These are phyloP conservation scores for Drosophila kepulauana DNA, from an alignment of 1,140 invertebrate species.

Conservation along the genomic window DNA sequence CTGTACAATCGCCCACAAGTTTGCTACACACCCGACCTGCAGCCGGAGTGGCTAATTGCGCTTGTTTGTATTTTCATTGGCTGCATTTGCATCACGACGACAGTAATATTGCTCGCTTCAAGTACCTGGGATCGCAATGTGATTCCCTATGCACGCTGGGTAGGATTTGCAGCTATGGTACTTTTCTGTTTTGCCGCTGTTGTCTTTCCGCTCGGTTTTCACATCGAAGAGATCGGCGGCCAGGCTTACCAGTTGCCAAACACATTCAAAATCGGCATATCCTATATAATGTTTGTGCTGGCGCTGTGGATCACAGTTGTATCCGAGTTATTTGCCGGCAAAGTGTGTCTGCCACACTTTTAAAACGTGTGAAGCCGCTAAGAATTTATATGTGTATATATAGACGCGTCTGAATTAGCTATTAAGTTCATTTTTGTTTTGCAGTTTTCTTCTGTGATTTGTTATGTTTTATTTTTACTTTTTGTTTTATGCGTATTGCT, in stretches of 20 bases:
- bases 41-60: slow-evolving; percentile 96
- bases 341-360: slow-evolving; percentile 98
- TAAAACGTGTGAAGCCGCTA: slow-evolving; percentile 84
- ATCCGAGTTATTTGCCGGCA: slow-evolving; percentile 98
- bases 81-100: slow-evolving; percentile 96
- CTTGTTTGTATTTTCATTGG: slow-evolving; percentile 96
- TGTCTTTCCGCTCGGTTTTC: slow-evolving; percentile 98
- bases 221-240: slow-evolving; percentile 97
- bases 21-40: slow-evolving; percentile 94
- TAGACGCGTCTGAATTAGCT: slow-evolving; percentile 14
- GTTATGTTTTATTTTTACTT: slow-evolving; percentile 59
- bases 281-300: slow-evolving; percentile 97
- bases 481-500: slow-evolving; percentile 14
- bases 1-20: slow-evolving; percentile 94
- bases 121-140: slow-evolving; percentile 96
- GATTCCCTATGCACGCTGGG: slow-evolving; percentile 96
- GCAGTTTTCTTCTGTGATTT: slow-evolving; percentile 45
- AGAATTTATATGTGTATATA: slow-evolving; percentile 23
- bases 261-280: slow-evolving; percentile 97
- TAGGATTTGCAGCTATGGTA: slow-evolving; percentile 98
- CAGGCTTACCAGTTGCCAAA: slow-evolving; percentile 97
- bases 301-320: slow-evolving; percentile 98
- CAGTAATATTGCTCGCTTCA: slow-evolving; percentile 93
- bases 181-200: slow-evolving; percentile 97
- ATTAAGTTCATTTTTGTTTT: slow-evolving; percentile 19